Conservation (phyloP, 2,888 invertebrate genomes). For the Caradrina clavipalpis region DNA sequence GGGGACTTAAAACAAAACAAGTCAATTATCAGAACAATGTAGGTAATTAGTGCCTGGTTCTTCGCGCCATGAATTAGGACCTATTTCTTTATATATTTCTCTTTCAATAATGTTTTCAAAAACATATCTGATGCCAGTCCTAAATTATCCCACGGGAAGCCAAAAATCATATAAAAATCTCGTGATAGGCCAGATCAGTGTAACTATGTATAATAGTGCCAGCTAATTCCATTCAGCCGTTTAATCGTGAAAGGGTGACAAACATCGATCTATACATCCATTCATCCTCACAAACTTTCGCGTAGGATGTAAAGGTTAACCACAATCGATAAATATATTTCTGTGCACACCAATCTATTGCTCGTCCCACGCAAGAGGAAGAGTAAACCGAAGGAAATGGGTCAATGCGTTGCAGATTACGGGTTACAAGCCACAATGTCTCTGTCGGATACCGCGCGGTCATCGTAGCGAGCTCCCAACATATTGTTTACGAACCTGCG, state of each 20-base stretch:
- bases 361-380: slow-evolving; percentile 15
- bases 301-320: no score
- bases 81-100: no score
- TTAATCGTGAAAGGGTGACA: no score
- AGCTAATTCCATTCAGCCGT: no score
- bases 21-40: no score
- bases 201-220: no score
- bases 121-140: neutral
- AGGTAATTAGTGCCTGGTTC: neutral
- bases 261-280: no score
- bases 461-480: neutral
- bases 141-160: no score
- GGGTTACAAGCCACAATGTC: slow-evolving; percentile 38
- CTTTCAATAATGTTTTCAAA: neutral
- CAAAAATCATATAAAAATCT: no score
- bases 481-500: slow-evolving; percentile 21
- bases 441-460: slow-evolving; percentile 6
- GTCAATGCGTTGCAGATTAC: slow-evolving; percentile 29
- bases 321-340: slow-evolving; percentile 7
- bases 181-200: no score
- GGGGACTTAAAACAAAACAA: no score
- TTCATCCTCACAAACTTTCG: no score
- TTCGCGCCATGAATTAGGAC: neutral
- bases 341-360: slow-evolving; percentile 17
- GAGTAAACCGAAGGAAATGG: slow-evolving; percentile 18